Base-by-base conservation (phyloP, 1,140 invertebrate species). In the Bombus huntii region DNA sequence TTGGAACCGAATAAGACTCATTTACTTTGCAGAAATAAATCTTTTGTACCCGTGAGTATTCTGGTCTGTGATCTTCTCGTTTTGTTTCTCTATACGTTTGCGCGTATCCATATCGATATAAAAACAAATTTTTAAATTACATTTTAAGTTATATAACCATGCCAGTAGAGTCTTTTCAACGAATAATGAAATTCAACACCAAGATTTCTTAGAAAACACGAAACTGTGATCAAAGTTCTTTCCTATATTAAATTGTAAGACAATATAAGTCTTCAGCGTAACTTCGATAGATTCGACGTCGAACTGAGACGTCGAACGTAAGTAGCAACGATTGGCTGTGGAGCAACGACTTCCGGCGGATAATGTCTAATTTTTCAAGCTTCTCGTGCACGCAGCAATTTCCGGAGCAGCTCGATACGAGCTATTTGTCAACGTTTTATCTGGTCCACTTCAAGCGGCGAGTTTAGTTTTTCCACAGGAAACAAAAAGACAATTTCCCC, bases 311-410 rank as follows among this genome's bases (percentile, higher is more conserved):
- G 8, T 37, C 34, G 74, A 34, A 39, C 25, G 74, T 59, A 76
- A 59, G 25, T 59, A 76, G 74, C 53, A 15, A 25, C 25, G 53
- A 59, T 59, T 59, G 74, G 22, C 53, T 25, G 53, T 39, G 53
- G 34, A 37, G 34, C 74, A 31, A 31, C 62, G 8, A 65, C 42
- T 80, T 80, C 31, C 65, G 44, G 31, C 34, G 34, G 28, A 31
- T 44, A 80, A 37, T 70, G 34, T 53, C 78, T 70, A 80, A 70
- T 80, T 70, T 80, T 80, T 80, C 65, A 80, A 79, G 77, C 39
- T 68, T 68, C 42, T 44, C 65, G n/a, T 37, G 42, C 31, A 68
- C 77, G 77, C 76, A 78, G n/a, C 59, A 78, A 79, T 79, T 68
- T 68, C 77, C 62, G 42, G 31, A 1, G 1, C 62, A 34, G 42